Percentiles rank a stretch among this genome's conserved stretches.
phyloP scores from a whole-genome alignment of 2,888 invertebrate species.

The Napeogenes sylphis region DNA sequence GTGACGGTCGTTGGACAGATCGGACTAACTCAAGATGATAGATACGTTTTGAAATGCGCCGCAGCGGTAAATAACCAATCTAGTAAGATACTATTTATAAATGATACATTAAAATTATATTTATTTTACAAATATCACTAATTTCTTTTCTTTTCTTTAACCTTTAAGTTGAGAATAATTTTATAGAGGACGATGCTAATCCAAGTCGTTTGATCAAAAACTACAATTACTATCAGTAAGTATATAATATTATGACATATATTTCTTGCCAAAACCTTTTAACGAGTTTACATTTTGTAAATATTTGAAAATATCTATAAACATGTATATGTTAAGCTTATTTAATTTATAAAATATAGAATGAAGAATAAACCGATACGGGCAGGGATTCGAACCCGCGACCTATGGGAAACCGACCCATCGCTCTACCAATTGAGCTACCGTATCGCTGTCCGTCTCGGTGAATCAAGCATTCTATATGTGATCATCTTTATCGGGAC shows the following conservation, averaged over 20 bases:
- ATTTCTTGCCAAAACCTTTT: background rate
- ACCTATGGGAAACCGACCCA: too few species aligned
- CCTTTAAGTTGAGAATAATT: constrained; percentile 5
- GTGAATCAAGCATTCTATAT: too few species aligned
- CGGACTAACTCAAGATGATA: constrained; percentile 53
- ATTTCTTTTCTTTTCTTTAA: background rate
- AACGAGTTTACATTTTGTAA: too few species aligned
- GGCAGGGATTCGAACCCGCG: too few species aligned
- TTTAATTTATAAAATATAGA: too few species aligned
- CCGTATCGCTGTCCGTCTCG: too few species aligned
- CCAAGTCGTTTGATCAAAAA: background rate
- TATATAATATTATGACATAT: background rate
- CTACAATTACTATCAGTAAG: background rate
- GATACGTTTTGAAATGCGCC: constrained; percentile 56
- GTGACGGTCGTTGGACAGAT: constrained; percentile 56
- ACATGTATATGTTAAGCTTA: too few species aligned
- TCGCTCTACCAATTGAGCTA: too few species aligned
- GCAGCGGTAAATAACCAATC: constrained; percentile 56
- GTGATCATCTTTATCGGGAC: too few species aligned
- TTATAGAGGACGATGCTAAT: background rate
- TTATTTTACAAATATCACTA: background rate
- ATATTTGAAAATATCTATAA: too few species aligned
- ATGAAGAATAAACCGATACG: too few species aligned
- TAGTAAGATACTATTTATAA: constrained; percentile 38
- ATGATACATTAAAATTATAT: background rate